Conservation (phyloP, 1,140 invertebrate species). For the Druon quercuslanigerum region DNA sequence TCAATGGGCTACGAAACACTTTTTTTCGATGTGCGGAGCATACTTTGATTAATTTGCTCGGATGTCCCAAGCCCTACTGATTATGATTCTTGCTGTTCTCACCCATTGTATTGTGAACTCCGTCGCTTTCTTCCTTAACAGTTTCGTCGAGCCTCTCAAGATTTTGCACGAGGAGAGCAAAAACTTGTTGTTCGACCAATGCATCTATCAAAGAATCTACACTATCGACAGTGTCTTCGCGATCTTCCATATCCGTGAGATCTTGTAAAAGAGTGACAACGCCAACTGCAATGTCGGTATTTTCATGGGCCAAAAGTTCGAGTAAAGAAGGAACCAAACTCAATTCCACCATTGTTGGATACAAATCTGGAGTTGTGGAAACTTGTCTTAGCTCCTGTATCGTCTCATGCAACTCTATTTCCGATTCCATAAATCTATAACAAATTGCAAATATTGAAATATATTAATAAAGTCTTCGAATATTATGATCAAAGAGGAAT, state of each 20-base stretch:
- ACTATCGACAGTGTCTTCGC: constrained; percentile 92
- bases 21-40: too few species aligned
- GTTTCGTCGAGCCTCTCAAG: constrained; percentile 94
- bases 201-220: constrained; percentile 86
- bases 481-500: constrained; percentile 36
- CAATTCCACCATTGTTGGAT: constrained; percentile 92
- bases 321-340: constrained; percentile 93
- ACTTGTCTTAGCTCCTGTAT: constrained; percentile 96
- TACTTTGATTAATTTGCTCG: too few species aligned
- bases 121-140: constrained; percentile 96
- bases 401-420: constrained; percentile 94
- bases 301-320: constrained; percentile 96
- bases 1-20: too few species aligned
- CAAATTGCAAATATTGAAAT: neutral
- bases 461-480: constrained; percentile 25
- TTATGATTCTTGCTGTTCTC: constrained; percentile 38
- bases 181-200: constrained; percentile 91
- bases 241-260: constrained; percentile 95
- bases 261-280: constrained; percentile 91
- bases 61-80: too few species aligned
- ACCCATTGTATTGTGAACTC: constrained; percentile 96
- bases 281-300: constrained; percentile 93
- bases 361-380: constrained; percentile 96
- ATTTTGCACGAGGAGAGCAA: constrained; percentile 94
- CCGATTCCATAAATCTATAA: constrained; percentile 97